Evolutionary conservation across 2,797 vertebrate genomes (phyloP).

Genomic region (Siniperca undulata): DNA sequence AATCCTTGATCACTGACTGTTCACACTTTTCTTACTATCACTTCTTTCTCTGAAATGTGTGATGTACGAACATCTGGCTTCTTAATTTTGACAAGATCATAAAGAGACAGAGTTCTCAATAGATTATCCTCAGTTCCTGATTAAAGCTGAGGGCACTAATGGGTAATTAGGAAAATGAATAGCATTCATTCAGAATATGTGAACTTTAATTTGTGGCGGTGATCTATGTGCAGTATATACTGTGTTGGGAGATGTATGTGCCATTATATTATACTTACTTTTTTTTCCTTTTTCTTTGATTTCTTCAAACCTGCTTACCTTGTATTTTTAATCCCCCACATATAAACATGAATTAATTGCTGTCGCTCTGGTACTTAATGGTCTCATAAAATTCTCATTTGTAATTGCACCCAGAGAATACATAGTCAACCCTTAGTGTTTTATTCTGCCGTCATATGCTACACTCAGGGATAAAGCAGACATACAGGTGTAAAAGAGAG

Average conservation of each 20-base stretch:
- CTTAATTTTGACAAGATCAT: conserved; percentile 60
- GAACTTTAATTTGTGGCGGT: conserved; percentile 48
- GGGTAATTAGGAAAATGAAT: conserved; percentile 76
- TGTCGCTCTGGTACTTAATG: conserved; percentile 44
- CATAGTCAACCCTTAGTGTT: conserved; percentile 17
- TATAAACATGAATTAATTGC: conserved; percentile 42
- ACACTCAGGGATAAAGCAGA: background rate
- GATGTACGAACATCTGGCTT: conserved; percentile 53
- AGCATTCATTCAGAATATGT: conserved; percentile 47
- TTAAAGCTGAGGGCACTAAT: conserved; percentile 73
- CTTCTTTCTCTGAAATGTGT: conserved; percentile 26
- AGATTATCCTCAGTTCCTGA: conserved; percentile 72
- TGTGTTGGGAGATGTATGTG: conserved; percentile 23
- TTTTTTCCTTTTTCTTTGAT: conserved; percentile 31
- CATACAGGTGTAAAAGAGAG: background rate
- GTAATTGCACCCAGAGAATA: conserved; percentile 31
- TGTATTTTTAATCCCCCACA: conserved; percentile 34
- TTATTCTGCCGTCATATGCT: conserved; percentile 8
- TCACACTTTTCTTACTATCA: conserved; percentile 2
- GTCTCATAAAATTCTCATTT: conserved; percentile 51
- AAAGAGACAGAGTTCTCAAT: conserved; percentile 49
- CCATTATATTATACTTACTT: conserved; percentile 17
- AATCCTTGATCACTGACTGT: conserved; percentile 15
- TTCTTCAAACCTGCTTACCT: conserved; percentile 46
- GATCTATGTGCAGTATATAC: conserved; percentile 45